These are phyloP conservation scores for Gobius niger DNA, from an alignment of 2,113 vertebrate species.

Conservation along the genomic window DNA sequence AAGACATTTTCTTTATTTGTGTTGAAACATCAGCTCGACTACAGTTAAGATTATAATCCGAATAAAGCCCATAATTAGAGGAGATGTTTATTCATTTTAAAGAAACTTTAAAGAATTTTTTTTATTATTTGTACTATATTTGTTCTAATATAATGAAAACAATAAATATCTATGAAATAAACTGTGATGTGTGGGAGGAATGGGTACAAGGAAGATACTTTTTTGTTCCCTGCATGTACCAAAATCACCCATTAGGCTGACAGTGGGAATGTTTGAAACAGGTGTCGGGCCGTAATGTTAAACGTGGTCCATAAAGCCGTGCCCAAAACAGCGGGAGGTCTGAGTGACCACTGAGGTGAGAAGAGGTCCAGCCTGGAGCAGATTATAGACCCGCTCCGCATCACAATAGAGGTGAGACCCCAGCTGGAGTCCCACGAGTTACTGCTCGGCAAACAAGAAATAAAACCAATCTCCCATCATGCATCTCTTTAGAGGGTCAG, in stretches of 20 bases:
- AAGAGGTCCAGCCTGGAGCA: conserved; percentile 58
- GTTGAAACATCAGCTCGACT: no score
- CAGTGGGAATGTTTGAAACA: background rate
- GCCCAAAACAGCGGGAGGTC: conserved; percentile 56
- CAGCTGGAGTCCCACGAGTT: conserved; percentile 35
- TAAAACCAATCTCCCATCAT: conserved; percentile 31
- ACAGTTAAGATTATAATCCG: no score
- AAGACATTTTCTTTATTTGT: no score
- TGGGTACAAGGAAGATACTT: background rate
- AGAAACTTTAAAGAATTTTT: no score
- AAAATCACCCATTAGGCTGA: background rate
- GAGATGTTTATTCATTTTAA: no score
- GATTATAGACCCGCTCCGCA: conserved; percentile 61
- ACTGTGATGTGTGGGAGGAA: no score
- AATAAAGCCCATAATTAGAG: no score
- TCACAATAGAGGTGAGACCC: conserved; percentile 67
- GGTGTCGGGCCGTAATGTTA: background rate
- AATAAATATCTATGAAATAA: no score
- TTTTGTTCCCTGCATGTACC: no score
- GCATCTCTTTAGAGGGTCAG: conserved; percentile 30
- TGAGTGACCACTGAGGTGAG: conserved; percentile 59
- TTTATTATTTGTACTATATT: no score
- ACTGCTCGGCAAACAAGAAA: conserved; percentile 57
- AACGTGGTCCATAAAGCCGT: conserved; percentile 10
- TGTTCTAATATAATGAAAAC: no score